Evolutionary conservation across 2,888 invertebrate genomes (phyloP).

Genomic region (Nemotelus pantherinus): DNA sequence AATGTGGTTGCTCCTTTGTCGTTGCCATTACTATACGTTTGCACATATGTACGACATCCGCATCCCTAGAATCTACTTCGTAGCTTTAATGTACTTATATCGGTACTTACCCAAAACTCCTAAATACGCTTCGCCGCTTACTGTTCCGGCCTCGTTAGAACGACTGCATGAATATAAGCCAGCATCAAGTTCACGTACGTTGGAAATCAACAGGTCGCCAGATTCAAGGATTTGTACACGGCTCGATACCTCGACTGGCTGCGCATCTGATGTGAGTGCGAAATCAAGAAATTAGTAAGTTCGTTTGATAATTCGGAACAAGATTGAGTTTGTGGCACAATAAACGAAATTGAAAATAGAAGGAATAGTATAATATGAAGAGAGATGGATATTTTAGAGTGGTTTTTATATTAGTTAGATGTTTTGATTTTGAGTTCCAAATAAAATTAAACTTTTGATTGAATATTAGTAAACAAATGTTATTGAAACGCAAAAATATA

Average conservation of each 20-base stretch:
- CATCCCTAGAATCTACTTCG: background rate
- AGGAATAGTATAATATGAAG: too few relatives aligned
- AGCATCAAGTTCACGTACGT: conserved; percentile 82
- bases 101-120: conserved; percentile 78
- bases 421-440: too few relatives aligned
- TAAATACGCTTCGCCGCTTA: conserved; percentile 83
- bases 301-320: background rate
- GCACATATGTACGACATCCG: background rate
- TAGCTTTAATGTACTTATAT: conserved; percentile 13
- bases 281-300: conserved; percentile 5
- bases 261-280: conserved; percentile 66
- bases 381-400: too few relatives aligned
- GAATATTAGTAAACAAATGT: too few relatives aligned
- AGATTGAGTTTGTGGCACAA: too few relatives aligned
- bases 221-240: conserved; percentile 86
- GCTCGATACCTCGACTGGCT: conserved; percentile 74
- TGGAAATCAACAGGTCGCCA: conserved; percentile 88
- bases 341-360: too few relatives aligned
- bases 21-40: background rate
- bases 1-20: background rate
- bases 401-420: too few relatives aligned
- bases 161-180: conserved; percentile 91
- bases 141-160: conserved; percentile 88
- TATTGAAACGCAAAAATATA: too few relatives aligned
- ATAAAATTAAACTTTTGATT: too few relatives aligned